These are phyloP conservation scores for Ceratina australensis DNA, from an alignment of 1,140 invertebrate genomes.

Conservation along the genomic window DNA sequence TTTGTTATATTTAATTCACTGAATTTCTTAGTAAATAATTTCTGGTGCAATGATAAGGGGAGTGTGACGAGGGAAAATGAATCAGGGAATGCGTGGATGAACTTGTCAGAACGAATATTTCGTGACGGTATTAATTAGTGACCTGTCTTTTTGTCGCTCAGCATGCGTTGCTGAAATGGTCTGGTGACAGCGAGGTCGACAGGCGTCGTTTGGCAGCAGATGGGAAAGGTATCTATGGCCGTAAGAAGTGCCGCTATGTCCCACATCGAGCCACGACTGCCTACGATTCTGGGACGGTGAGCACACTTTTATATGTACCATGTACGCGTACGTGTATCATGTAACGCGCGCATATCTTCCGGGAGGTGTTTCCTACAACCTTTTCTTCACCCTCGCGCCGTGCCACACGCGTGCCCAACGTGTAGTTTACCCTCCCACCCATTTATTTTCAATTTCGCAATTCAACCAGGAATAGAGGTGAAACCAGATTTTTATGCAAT, in stretches of 20 bases:
- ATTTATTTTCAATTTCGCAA: neutral
- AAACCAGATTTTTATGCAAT: no score
- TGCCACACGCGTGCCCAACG: neutral
- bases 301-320: conserved; percentile 49
- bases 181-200: conserved; percentile 52
- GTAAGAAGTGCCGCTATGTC: conserved; percentile 75
- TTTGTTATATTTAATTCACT: no score
- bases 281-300: conserved; percentile 62
- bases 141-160: neutral
- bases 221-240: conserved; percentile 60
- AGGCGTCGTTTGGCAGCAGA: conserved; percentile 46
- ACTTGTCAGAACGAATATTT: neutral
- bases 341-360: conserved; percentile 30
- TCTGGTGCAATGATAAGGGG: no score
- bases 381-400: conserved; percentile 29
- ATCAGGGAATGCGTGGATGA: no score
- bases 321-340: conserved; percentile 31
- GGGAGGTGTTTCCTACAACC: conserved; percentile 9
- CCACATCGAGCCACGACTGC: conserved; percentile 65
- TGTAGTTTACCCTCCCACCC: neutral
- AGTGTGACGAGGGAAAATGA: no score
- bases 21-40: no score
- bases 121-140: conserved; percentile 6
- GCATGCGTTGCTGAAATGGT: conserved; percentile 20
- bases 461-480: no score